These are phyloP conservation scores for Julus scanicus DNA, from an alignment of 2,888 invertebrate species.

Conservation along the genomic window DNA sequence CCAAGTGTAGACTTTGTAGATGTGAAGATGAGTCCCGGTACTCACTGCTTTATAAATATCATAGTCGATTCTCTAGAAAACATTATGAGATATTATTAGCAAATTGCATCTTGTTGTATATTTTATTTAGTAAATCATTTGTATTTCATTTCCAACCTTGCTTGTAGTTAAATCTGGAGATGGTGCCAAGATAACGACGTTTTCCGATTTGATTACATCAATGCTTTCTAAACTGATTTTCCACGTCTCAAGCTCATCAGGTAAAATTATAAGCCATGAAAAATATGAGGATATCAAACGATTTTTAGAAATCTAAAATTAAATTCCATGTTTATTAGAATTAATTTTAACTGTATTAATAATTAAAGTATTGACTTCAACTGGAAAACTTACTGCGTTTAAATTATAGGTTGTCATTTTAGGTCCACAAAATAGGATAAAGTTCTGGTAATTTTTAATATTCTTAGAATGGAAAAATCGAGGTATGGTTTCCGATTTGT, in stretches of 20 bases:
- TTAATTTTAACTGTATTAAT: too few relatives aligned
- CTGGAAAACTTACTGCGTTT: neutral
- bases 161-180: neutral
- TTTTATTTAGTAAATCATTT: too few relatives aligned
- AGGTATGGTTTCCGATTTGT: neutral
- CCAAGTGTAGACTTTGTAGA: neutral
- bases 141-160: neutral
- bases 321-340: neutral
- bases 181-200: constrained; percentile 8
- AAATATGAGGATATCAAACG: constrained; percentile 7
- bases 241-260: constrained; percentile 31
- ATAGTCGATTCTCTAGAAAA: neutral
- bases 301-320: neutral
- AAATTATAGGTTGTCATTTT: neutral
- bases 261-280: constrained; percentile 33
- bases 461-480: constrained; percentile 13
- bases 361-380: too few relatives aligned
- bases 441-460: neutral
- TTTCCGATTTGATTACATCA: constrained; percentile 6
- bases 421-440: constrained; percentile 27
- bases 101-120: neutral
- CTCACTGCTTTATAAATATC: neutral
- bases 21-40: neutral
- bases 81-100: neutral
- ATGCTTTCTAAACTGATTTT: neutral